Percentiles rank a stretch among this genome's conserved stretches.
These are phyloP conservation scores for Heliothis virescens DNA, from an alignment of 1,140 invertebrate species.

Conservation along the genomic window DNA sequence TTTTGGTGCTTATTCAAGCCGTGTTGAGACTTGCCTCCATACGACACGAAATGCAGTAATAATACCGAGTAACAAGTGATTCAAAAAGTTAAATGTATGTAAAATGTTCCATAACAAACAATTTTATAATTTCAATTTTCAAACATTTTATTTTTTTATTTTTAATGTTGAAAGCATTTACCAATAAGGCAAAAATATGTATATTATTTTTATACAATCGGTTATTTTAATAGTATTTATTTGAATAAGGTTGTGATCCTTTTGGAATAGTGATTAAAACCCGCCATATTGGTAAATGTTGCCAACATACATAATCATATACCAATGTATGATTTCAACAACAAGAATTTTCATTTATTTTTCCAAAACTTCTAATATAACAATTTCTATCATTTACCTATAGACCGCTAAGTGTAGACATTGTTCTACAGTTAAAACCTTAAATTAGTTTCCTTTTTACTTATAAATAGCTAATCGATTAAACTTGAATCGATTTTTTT, in stretches of 20 bases:
- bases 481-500: neutral
- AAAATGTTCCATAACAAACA: slow-evolving; percentile 52
- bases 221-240: neutral
- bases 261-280: neutral
- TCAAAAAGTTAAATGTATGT: slow-evolving; percentile 43
- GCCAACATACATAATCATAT: slow-evolving; percentile 20
- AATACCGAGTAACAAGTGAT: slow-evolving; percentile 48
- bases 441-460: slow-evolving; percentile 8
- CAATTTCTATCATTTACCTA: slow-evolving; percentile 61
- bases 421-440: slow-evolving; percentile 49
- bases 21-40: neutral
- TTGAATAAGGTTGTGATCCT: neutral
- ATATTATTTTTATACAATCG: neutral
- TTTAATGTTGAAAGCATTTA: neutral
- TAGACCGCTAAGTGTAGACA: slow-evolving; percentile 65
- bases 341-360: slow-evolving; percentile 61
- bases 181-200: neutral
- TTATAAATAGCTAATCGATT: slow-evolving; percentile 25
- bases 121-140: slow-evolving; percentile 21
- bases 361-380: slow-evolving; percentile 67
- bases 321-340: slow-evolving; percentile 60
- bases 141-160: slow-evolving; percentile 24
- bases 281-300: slow-evolving; percentile 1
- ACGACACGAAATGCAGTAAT: slow-evolving; percentile 10
- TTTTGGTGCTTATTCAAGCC: neutral